Conservation (phyloP, 92 coral and sea anemone genomes). For the Heliopora coerulea region DNA sequence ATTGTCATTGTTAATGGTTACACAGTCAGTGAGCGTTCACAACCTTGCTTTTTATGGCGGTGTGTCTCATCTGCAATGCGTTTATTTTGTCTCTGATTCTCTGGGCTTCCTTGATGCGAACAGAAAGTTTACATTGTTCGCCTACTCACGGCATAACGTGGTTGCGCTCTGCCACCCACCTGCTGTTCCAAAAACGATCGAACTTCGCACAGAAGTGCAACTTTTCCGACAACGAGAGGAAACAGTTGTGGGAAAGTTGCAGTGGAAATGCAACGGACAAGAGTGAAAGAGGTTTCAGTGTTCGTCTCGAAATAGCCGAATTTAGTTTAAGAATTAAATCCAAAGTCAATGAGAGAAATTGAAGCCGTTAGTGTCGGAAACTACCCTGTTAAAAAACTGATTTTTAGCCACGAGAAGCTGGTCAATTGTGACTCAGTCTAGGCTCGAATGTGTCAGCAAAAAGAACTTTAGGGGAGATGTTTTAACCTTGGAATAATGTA, state of each 20-base stretch:
- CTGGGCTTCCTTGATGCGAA: constrained; percentile 51
- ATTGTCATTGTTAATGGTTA: constrained; percentile 53
- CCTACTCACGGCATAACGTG: constrained; percentile 23
- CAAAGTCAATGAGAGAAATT: neutral
- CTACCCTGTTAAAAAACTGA: too few species aligned
- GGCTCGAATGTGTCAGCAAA: too few species aligned
- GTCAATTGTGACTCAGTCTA: too few species aligned
- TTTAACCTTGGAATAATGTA: too few species aligned
- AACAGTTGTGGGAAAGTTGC: constrained; percentile 3
- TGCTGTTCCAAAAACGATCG: constrained; percentile 21
- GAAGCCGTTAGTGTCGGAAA: too few species aligned
- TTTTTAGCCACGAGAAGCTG: too few species aligned
- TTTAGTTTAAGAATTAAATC: neutral
- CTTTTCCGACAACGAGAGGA: constrained; percentile 5
- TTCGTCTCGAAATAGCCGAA: neutral
- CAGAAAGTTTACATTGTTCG: constrained; percentile 51
- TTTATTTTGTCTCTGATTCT: constrained; percentile 56
- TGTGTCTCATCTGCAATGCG: constrained; percentile 61
- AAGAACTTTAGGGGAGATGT: too few species aligned
- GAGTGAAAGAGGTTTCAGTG: neutral
- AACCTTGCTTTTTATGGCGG: constrained; percentile 60
- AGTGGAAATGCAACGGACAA: constrained; percentile 19
- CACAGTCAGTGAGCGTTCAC: constrained; percentile 64
- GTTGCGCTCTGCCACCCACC: constrained; percentile 66
- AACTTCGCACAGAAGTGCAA: neutral